Evolutionary conservation across 2,797 vertebrate genomes (phyloP).

Genomic region (Onychomys arenicola): DNA sequence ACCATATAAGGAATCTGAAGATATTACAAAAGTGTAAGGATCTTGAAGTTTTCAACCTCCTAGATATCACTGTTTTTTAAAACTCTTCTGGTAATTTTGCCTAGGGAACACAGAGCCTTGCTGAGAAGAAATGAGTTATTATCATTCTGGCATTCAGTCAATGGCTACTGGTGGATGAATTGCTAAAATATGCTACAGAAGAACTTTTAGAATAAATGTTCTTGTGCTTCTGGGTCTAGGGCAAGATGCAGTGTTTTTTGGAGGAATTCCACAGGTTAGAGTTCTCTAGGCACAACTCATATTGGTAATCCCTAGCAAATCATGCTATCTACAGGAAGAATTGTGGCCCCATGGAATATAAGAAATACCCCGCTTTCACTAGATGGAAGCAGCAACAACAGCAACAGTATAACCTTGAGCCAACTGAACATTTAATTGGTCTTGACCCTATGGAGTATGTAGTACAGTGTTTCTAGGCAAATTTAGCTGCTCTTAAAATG

Average conservation of each 20-base stretch:
- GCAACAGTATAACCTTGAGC: conserved; percentile 62
- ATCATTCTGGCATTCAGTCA: conserved; percentile 28
- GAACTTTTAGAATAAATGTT: conserved; percentile 29
- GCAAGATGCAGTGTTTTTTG: conserved; percentile 4
- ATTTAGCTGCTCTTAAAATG: conserved; percentile 73
- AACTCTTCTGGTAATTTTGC: not conserved
- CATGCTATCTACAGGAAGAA: not conserved
- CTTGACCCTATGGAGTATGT: conserved; percentile 48
- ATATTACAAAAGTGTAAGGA: conserved; percentile 30
- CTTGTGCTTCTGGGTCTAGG: conserved; percentile 35
- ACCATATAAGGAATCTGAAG: conserved; percentile 22
- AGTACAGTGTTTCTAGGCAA: conserved; percentile 76
- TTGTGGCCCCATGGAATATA: not conserved
- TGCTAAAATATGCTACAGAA: conserved; percentile 57
- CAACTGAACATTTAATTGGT: conserved; percentile 71
- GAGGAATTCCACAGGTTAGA: conserved; percentile 10
- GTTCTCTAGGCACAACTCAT: conserved; percentile 34
- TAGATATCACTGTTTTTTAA: not conserved
- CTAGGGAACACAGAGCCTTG: not conserved
- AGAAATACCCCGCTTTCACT: conserved; percentile 53
- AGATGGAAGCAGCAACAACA: conserved; percentile 57
- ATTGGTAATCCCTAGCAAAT: conserved; percentile 43
- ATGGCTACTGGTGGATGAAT: not conserved
- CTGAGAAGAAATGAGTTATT: conserved; percentile 27
- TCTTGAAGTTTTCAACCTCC: not conserved